Conservation (phyloP, 1,140 invertebrate genomes). For the Eriosoma lanigerum region DNA sequence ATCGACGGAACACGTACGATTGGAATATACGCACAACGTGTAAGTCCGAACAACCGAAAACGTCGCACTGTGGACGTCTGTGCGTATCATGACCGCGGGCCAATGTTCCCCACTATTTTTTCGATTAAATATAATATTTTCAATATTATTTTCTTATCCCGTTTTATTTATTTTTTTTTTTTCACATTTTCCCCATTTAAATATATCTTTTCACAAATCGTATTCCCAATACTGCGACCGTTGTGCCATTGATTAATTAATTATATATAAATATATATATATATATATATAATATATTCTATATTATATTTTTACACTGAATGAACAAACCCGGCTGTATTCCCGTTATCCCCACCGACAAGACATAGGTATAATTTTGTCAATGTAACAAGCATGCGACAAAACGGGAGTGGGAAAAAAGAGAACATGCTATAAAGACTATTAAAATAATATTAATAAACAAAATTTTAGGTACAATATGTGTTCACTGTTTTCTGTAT, state of each 20-base stretch:
- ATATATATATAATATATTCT: neutral
- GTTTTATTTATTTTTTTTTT: neutral
- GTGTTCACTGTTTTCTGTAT: too few species aligned
- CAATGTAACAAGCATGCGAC: too few species aligned
- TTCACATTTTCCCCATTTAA: neutral
- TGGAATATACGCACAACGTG: neutral
- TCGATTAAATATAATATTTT: constrained; percentile 51
- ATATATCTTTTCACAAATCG: too few species aligned
- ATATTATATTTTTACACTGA: too few species aligned
- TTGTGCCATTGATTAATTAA: neutral
- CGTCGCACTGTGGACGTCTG: constrained; percentile 44
- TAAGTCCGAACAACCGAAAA: constrained; percentile 36
- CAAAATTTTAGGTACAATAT: too few species aligned
- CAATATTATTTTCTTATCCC: neutral
- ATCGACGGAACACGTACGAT: neutral
- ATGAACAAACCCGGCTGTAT: too few species aligned
- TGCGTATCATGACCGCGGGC: constrained; percentile 30
- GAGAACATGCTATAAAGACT: too few species aligned
- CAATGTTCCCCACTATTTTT: constrained; percentile 44
- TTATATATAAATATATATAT: too few species aligned
- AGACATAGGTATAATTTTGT: too few species aligned
- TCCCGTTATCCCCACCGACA: too few species aligned
- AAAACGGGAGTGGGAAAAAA: too few species aligned
- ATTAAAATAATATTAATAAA: too few species aligned
- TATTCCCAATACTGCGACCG: neutral